Base-by-base conservation (phyloP, 2,113 vertebrate genomes). In the Callionymus lyra region DNA sequence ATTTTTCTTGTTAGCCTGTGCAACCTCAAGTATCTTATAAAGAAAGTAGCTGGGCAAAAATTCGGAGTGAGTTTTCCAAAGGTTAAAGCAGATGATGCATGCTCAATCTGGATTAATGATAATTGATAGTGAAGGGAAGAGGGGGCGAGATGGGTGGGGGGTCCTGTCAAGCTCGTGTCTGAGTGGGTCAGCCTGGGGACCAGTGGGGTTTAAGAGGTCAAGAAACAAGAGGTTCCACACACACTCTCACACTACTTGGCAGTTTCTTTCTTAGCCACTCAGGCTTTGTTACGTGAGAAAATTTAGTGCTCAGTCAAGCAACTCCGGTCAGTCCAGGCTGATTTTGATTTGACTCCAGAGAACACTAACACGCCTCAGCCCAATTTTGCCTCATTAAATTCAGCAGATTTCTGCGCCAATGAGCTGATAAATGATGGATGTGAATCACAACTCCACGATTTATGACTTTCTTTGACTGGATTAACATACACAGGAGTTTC, bases 261-360 rank as follows among this genome's bases (percentile, higher is more conserved):
- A 66, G 14, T 46, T 58, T 57, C 54, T 78, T 70, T 77, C 75
- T 78, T 72, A 76, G 44, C 71, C 70, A 63, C 80, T 80, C 73
- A 65, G 53, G 31, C 67, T 80, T 85, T 87, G 80, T 84, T 81
- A 46, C 38, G 41, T 52, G 70, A 64, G 69, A 82, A 70, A 82
- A 85, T 82, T 79, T 80, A 82, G 75, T 73, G 74, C 78, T 82
- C 68, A 52, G 66, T 72, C 79, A 76, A 81, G 47, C 68, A 48
- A 61, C 51, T 41, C 21, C 21, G 21, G 21, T 27, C 21, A 27
- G 21, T 57, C 62, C 57, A 38, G 16, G 48, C 58, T 66, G 58
- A 59, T 53, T 65, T 59, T 27, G 21, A 27, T 74, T 57, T 44
- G 71, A 79, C 76, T 80, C 79, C 69, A 81, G 79, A 54, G 53